Evolutionary conservation across 2,888 invertebrate species (phyloP).

Genomic region (Troides helena): DNA sequence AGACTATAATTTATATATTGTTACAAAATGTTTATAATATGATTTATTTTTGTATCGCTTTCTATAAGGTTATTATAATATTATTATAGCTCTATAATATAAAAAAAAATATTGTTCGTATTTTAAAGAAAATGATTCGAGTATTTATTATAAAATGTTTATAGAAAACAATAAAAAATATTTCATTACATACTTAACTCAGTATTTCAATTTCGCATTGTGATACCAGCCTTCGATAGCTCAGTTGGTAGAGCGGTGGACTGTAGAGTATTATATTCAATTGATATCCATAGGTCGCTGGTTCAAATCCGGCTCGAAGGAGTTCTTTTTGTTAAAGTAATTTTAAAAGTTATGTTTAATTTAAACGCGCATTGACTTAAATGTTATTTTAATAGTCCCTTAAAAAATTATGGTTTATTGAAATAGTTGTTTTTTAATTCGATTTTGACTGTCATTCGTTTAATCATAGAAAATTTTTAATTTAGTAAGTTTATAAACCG

Average conservation of each 20-base stretch:
- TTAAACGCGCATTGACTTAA: background rate
- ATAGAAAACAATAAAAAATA: background rate
- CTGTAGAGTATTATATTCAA: slow-evolving; percentile 55
- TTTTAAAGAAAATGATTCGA: too few relatives aligned
- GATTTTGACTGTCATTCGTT: too few relatives aligned
- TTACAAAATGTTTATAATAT: too few relatives aligned
- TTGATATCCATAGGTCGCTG: slow-evolving; percentile 79
- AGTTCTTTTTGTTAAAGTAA: slow-evolving; percentile 32
- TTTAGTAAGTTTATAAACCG: too few relatives aligned
- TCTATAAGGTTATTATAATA: too few relatives aligned
- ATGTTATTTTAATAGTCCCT: background rate
- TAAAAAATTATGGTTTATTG: too few relatives aligned
- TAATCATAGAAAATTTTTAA: too few relatives aligned
- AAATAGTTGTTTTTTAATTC: too few relatives aligned
- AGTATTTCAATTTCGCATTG: background rate
- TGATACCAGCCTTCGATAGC: slow-evolving; percentile 67
- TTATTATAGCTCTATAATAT: too few relatives aligned
- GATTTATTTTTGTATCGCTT: too few relatives aligned
- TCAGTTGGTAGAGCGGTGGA: slow-evolving; percentile 82
- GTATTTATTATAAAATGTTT: background rate
- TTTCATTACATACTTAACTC: background rate
- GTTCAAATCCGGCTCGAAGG: slow-evolving; percentile 82
- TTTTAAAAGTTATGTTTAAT: background rate
- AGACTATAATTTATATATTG: too few relatives aligned
- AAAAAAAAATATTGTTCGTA: too few relatives aligned